Base-by-base conservation (phyloP, 2,797 vertebrate genomes). In the Pipistrellus nathusii region DNA sequence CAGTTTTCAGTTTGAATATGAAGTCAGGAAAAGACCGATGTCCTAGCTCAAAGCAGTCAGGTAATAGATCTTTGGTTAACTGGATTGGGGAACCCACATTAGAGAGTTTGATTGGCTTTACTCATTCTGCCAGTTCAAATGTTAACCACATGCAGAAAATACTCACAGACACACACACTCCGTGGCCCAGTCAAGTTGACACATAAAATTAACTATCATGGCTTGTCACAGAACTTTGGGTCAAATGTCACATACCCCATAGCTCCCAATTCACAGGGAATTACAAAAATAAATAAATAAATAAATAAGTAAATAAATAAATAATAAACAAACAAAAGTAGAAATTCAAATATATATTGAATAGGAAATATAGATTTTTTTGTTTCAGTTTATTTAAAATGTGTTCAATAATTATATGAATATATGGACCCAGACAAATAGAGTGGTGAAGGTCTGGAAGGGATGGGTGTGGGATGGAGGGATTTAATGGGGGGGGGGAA, bases 291-390 rank as follows among this genome's bases (percentile, higher is more conserved):
- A 23, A 64, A 14, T n/a, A 32, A 68, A 21, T 23, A 82, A 69
- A 17, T 25, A 57, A 46, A 25, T 5, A 27, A 59, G 14, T 6
- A 30, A 59, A 64, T 14, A 66, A 44, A 27, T 32, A 9, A 66
- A n/a, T 46, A 82, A 21, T 25, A 57, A 35, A 25, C 2, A 59
- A 59, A 5, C 1, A 27, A 59, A 51, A 6, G 17, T 13, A 46
- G 10, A 89, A 93, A 78, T 2, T 35, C n/a, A 68, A 73, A 57
- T 87, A 91, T 55, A 72, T 86, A 13, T 88, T 93, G 53, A 85
- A 55, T 73, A 7, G 6, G 64, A 20, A 91, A 72, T 38, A 13
- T 10, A 87, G 18, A n/a, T 75, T 4, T 69, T 73, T 82, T 66
- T 80, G 11, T 46, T 18, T 17, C 68, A 66, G 71, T 55, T 53